Evolutionary conservation across 2,113 vertebrate species (phyloP), one percentile per base, ranked within the genome.

Genomic region (Gopherus evgoodei): DNA sequence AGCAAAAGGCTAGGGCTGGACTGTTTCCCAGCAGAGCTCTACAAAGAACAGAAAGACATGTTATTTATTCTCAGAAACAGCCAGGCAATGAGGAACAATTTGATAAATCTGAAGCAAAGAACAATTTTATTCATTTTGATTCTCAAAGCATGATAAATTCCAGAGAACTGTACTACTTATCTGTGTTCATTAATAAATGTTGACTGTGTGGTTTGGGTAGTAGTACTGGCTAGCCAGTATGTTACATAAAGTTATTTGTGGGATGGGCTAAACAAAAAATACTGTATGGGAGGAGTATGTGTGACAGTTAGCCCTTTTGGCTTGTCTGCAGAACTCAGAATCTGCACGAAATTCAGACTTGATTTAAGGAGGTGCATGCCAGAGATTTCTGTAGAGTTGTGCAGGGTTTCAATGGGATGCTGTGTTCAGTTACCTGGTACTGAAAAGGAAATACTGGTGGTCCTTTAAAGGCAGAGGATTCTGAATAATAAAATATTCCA

Each of bases 21-120:
- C 9, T 95, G 93, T 62, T 97, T 97, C 85, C 96, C 97, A 94
- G 93, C 95, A 94, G 96, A 91, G 90, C 86, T 97, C 97, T 98
- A 11, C 11, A 16, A 84, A 86, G 29, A 49, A 80, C 1, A 9
- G 57, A 59, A 88, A 27, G 7, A 13, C 65, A 78, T 13, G 11
- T 78, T 78, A 78, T 47, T 47, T 6, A 27, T 25, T 47, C 24
- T 78, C 75, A 44, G 22, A 14, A 78, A 47, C 65, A 72, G 19
- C n/a, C 65, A 38, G 13, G 24, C 75, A 78, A 16, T 29, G 81
- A 0, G 91, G 2, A 80, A 6, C 83, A 50, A 85, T 72, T 50
- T 65, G 35, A 80, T 89, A 82, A 96, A 52, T 6, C 2, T 11
- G 49, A 54, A 86, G 80, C 3, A 49, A 90, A 78, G 42, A 96